phyloP scores from a whole-genome alignment of 2,888 invertebrate genomes.

The Graphium colonna region DNA sequence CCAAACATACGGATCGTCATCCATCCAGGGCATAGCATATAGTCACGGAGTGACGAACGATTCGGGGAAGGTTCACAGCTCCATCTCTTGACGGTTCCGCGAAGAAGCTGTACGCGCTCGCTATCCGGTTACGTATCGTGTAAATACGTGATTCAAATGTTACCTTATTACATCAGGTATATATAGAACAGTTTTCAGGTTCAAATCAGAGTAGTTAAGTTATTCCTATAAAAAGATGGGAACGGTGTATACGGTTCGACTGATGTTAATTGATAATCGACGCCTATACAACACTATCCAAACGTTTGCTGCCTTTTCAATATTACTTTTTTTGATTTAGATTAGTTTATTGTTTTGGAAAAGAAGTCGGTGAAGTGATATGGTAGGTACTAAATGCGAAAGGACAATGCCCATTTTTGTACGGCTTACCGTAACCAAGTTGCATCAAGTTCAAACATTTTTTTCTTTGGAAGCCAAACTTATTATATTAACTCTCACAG shows the following conservation, averaged over 20 bases:
- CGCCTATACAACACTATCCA: too few relatives aligned
- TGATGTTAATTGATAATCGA: too few relatives aligned
- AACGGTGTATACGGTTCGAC: background rate
- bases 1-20: background rate
- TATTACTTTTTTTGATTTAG: too few relatives aligned
- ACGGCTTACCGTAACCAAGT: too few relatives aligned
- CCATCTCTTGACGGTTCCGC: constrained; percentile 43
- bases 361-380: too few relatives aligned
- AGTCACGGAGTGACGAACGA: constrained; percentile 30
- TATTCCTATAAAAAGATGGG: background rate
- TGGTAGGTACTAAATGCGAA: too few relatives aligned
- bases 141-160: constrained; percentile 24
- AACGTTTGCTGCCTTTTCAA: too few relatives aligned
- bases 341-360: too few relatives aligned
- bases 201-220: background rate
- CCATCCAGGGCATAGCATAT: constrained; percentile 11
- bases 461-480: too few relatives aligned
- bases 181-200: background rate
- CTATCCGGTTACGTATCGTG: constrained; percentile 42
- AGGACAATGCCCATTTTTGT: too few relatives aligned
- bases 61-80: constrained; percentile 47
- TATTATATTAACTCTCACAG: too few relatives aligned
- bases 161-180: background rate
- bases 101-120: constrained; percentile 36
- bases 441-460: too few relatives aligned